A percentile compares a stretch with the other conserved stretches of the same genome.
Conservation (phyloP, 2,888 invertebrate genomes). For the Siphlonurus alternatus region DNA sequence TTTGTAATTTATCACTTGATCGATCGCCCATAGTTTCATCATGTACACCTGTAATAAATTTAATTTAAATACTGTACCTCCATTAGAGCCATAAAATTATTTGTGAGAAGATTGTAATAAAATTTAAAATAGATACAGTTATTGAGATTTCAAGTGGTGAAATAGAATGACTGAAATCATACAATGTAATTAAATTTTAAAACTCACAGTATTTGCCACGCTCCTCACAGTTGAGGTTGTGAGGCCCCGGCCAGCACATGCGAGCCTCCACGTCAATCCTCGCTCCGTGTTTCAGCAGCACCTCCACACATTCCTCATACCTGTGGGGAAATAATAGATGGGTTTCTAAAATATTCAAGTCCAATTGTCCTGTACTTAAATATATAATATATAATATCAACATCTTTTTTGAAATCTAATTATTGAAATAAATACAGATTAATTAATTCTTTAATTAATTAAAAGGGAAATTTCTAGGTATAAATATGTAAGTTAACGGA, state of each 20-base stretch:
- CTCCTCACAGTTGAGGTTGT: slow-evolving; percentile 51
- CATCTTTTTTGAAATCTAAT: not conserved
- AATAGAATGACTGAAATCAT: too few relatives aligned
- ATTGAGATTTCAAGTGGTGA: too few relatives aligned
- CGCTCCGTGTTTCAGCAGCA: slow-evolving; percentile 49
- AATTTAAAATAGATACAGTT: too few relatives aligned
- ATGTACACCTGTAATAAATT: slow-evolving; percentile 12
- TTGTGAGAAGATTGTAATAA: too few relatives aligned
- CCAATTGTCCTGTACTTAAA: too few relatives aligned
- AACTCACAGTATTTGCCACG: slow-evolving; percentile 41
- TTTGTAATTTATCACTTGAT: slow-evolving; percentile 39
- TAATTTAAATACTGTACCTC: too few relatives aligned
- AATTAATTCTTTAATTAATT: slow-evolving; percentile 3
- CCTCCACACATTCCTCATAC: slow-evolving; percentile 48
- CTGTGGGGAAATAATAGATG: slow-evolving; percentile 19
- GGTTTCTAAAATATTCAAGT: not conserved
- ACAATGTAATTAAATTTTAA: too few relatives aligned
- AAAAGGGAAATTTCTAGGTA: too few relatives aligned
- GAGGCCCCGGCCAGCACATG: slow-evolving; percentile 59
- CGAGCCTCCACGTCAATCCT: slow-evolving; percentile 51
- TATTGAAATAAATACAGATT: not conserved
- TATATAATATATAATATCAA: not conserved
- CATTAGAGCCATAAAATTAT: too few relatives aligned
- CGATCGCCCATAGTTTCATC: slow-evolving; percentile 18
- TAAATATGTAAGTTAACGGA: too few relatives aligned